phyloP scores from a whole-genome alignment of 1,140 invertebrate genomes.

The Octopus sinensis region DNA sequence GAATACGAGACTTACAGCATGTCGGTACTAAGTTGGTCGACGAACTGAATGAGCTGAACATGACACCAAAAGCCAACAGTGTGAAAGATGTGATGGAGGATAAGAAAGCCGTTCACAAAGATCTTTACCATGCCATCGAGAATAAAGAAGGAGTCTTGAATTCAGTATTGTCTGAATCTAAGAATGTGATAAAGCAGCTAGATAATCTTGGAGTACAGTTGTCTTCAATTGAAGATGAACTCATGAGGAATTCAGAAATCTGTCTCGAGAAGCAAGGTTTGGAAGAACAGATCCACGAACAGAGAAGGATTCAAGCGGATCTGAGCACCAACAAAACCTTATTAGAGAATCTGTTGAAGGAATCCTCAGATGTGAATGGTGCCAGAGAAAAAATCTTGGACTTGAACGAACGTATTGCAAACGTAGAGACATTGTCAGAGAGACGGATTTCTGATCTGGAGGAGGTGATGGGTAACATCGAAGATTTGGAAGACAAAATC shows the following conservation, averaged over 20 bases:
- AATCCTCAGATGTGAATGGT: slow-evolving; percentile 60
- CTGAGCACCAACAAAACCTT: slow-evolving; percentile 75
- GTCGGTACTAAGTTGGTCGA: slow-evolving; percentile 52
- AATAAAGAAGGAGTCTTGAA: slow-evolving; percentile 82
- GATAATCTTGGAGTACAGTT: slow-evolving; percentile 82
- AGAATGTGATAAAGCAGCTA: slow-evolving; percentile 86
- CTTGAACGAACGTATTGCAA: slow-evolving; percentile 85
- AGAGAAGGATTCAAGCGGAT: slow-evolving; percentile 76
- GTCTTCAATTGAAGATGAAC: slow-evolving; percentile 75
- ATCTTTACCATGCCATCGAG: slow-evolving; percentile 70
- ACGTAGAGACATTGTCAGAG: slow-evolving; percentile 82
- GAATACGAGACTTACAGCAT: slow-evolving; percentile 39
- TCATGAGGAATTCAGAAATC: slow-evolving; percentile 69
- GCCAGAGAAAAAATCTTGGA: slow-evolving; percentile 87
- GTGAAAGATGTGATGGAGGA: slow-evolving; percentile 85
- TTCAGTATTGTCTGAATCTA: slow-evolving; percentile 81
- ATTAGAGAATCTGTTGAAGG: slow-evolving; percentile 38
- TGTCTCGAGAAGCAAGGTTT: slow-evolving; percentile 85
- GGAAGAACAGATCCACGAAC: slow-evolving; percentile 83
- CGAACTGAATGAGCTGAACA: slow-evolving; percentile 65
- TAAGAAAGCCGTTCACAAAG: slow-evolving; percentile 73
- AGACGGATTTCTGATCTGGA: slow-evolving; percentile 88
- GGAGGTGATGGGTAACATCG: slow-evolving; percentile 79
- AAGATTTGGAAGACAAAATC: slow-evolving; percentile 78
- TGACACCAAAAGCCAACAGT: slow-evolving; percentile 61